Conservation (phyloP, 1,140 invertebrate genomes). For the Drosophila sp. region DNA sequence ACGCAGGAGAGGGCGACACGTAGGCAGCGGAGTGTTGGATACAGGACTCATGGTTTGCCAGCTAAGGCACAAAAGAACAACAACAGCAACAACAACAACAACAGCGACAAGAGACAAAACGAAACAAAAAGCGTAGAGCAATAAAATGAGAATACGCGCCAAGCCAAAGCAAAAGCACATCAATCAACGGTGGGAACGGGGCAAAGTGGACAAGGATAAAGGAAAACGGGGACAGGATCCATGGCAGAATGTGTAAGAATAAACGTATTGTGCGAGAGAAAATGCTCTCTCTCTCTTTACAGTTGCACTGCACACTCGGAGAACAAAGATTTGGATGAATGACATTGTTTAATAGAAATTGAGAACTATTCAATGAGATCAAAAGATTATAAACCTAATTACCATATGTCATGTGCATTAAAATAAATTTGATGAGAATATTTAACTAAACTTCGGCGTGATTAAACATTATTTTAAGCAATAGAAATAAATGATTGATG, state of each 20-base stretch:
- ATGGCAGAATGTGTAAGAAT: slow-evolving; percentile 46
- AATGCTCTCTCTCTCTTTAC: slow-evolving; percentile 20
- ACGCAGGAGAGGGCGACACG: slow-evolving; percentile 20
- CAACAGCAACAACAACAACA: slow-evolving; percentile 26
- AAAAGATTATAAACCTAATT: too few species aligned
- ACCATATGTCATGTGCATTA: too few species aligned
- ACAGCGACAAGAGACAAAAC: slow-evolving; percentile 49
- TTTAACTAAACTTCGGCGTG: too few species aligned
- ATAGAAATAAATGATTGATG: too few species aligned
- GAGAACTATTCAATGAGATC: too few species aligned
- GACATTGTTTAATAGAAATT: too few species aligned
- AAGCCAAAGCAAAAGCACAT: slow-evolving; percentile 65
- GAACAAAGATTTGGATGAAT: not conserved
- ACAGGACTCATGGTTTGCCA: slow-evolving; percentile 24
- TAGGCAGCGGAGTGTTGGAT: slow-evolving; percentile 19
- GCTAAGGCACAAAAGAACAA: slow-evolving; percentile 1
- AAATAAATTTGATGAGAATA: too few species aligned
- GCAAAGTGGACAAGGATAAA: slow-evolving; percentile 17
- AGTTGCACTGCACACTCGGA: slow-evolving; percentile 5
- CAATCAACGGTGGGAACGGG: slow-evolving; percentile 60
- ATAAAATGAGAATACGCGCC: slow-evolving; percentile 75
- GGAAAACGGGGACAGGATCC: not conserved
- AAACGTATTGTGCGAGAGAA: slow-evolving; percentile 67
- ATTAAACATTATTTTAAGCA: too few species aligned
- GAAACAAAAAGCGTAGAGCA: slow-evolving; percentile 69